A percentile compares a stretch with the other conserved stretches of the same genome.
Evolutionary conservation across 2,888 invertebrate genomes (phyloP).

Genomic region (Eucera pruinosa): DNA sequence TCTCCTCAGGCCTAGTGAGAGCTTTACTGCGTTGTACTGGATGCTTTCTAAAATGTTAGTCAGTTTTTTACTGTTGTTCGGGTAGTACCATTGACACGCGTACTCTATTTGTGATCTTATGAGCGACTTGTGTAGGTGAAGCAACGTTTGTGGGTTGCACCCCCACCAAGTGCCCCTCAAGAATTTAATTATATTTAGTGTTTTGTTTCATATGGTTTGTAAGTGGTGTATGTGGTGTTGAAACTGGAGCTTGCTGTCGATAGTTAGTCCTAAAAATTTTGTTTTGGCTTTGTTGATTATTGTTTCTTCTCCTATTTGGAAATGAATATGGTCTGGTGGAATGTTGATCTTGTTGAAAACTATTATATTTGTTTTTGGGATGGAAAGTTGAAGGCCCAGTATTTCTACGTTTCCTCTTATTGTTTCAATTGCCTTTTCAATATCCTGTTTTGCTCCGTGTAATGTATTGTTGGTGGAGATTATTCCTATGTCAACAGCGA

Average conservation of each 20-base stretch:
- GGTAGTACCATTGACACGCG: neutral
- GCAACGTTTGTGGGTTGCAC: neutral
- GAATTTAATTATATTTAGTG: neutral
- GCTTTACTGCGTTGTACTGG: neutral
- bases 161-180: neutral
- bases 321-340: no score
- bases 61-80: neutral
- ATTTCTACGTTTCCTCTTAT: neutral
- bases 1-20: neutral
- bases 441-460: no score
- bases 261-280: neutral
- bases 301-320: no score
- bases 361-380: neutral
- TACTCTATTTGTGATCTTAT: neutral
- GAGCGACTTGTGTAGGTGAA: neutral
- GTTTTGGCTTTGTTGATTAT: no score
- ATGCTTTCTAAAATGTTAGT: neutral
- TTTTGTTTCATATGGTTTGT: neutral
- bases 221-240: neutral
- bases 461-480: neutral
- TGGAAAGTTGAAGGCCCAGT: neutral
- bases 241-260: neutral
- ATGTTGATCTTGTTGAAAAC: neutral
- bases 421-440: neutral
- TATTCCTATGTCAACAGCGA: neutral